Base-by-base conservation (phyloP, 2,797 vertebrate genomes). In the Acanthurus leucopareius region DNA sequence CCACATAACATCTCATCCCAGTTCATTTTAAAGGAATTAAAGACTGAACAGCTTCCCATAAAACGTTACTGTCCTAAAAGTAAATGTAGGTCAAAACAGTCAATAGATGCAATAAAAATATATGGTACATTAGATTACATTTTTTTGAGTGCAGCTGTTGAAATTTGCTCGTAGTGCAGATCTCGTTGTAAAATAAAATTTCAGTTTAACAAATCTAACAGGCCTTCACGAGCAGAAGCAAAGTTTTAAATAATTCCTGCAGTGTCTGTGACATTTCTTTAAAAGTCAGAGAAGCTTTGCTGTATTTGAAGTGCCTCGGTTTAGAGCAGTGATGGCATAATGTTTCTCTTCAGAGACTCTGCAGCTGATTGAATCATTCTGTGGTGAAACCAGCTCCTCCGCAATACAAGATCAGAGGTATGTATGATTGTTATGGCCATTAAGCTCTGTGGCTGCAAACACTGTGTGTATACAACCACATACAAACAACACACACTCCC, bases 301-400 rank as follows among this genome's bases (percentile, higher is more conserved):
- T 86, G 87, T 86, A 89, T 91, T 89, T 62, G 81, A 53, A 84
- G 80, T 83, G 77, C 86, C 83, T 79, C 65, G 73, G 79, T 86
- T 88, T 77, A 77, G 75, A 87, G 80, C 64, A 19, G 73, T 87
- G 86, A 88, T 80, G 72, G 75, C 76, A 75, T 86, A 77, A 93
- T 93, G 88, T 86, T 78, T 93, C 88, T 90, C 91, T 87, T 85
- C 85, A 80, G 77, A 68, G 85, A 75, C 45, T 19, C 82, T 59
- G 82, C 83, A 68, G 78, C 77, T 85, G 88, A 90, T 89, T 87
- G 84, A 90, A 91, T 90, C 85, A 88, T 22, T 81, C 81, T 83
- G 86, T 75, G 87, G 71, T 59, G 60, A 84, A 86, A 91, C 75
- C 79, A 79, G 85, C 71, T 80, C 77, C 83, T 87, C 82, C 80